phyloP scores from a whole-genome alignment of 2,113 vertebrate genomes.

The Zosterops japonicus region DNA sequence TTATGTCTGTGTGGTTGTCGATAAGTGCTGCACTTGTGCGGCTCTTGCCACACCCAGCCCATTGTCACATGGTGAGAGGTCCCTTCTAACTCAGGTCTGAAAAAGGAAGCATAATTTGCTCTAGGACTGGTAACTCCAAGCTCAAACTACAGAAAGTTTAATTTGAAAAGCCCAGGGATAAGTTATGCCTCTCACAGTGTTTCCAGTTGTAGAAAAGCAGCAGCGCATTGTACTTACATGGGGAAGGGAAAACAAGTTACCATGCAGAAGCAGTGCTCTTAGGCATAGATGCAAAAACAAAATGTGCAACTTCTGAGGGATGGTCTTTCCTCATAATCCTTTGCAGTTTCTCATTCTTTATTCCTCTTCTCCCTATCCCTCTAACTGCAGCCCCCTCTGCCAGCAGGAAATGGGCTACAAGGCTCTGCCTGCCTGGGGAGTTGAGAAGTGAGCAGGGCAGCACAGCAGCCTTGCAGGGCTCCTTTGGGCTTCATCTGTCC shows the following conservation, averaged over 20 bases:
- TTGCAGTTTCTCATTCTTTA: background rate
- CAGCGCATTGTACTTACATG: fast-evolving
- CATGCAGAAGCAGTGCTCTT: background rate
- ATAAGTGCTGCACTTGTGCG: background rate
- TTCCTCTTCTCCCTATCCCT: background rate
- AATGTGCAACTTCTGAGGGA: background rate
- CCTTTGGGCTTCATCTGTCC: background rate
- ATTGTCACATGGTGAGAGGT: fast-evolving
- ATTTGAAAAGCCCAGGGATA: background rate
- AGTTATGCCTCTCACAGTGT: background rate
- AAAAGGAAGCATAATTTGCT: background rate
- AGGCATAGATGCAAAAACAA: background rate
- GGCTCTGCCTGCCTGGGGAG: background rate
- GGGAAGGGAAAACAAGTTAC: background rate
- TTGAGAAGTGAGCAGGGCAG: background rate
- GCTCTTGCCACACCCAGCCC: background rate
- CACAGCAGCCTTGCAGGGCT: background rate
- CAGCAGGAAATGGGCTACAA: background rate
- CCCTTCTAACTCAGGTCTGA: background rate
- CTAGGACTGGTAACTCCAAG: background rate
- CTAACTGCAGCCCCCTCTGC: background rate
- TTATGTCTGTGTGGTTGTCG: background rate
- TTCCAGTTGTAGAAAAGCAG: background rate
- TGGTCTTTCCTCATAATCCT: background rate
- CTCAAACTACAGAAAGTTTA: background rate